Base-by-base conservation (phyloP, 2,113 vertebrate genomes). In the Reinhardtius hippoglossoides region DNA sequence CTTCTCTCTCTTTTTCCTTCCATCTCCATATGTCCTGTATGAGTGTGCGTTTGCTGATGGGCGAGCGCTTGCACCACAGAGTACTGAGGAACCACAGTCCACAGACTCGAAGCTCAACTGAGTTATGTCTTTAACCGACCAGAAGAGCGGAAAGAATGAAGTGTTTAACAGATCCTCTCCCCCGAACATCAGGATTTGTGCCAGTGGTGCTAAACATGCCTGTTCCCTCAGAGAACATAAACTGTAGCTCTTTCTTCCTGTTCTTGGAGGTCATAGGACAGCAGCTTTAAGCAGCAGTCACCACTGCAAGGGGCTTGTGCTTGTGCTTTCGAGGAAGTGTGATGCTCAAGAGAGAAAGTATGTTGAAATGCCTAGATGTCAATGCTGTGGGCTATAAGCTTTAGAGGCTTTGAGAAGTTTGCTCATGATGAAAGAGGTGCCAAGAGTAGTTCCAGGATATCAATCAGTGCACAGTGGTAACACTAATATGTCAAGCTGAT, bases 311-410 rank as follows among this genome's bases (percentile, higher is more conserved):
- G 1, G 37, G 71, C 66, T 76, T 13, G 35, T 24, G 31, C 75
- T 89, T 78, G 62, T 76, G 87, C 89, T 91, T 86, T 92, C 84
- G 71, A 91, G 77, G 88, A 91, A 91, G 59, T 9, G 0, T 23
- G 3, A 62, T 59, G 27, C 58, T 50, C 42, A 18, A 16, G 26
- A 66, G 23, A 68, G 56, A 69, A 66, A 64, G 23, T 68, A 18
- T 81, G 44, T 60, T 67, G 63, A 77, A 80, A 72, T 81, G 40
- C 58, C 65, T 64, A 6, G 20, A 58, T 42, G 52, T 62, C 46
- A 37, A n/a, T 69, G 58, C 56, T 46, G 60, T 23, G 48, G 75
- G 81, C 70, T 27, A 2, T 1, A 21, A 20, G 61, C 37, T 42
- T 72, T 27, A 67, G 31, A 75, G 64, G 31, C 6, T 31, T 4